Evolutionary conservation across 1,140 invertebrate genomes (phyloP), one percentile per base, ranked within the genome.

Genomic region (Procambarus virginalis): DNA sequence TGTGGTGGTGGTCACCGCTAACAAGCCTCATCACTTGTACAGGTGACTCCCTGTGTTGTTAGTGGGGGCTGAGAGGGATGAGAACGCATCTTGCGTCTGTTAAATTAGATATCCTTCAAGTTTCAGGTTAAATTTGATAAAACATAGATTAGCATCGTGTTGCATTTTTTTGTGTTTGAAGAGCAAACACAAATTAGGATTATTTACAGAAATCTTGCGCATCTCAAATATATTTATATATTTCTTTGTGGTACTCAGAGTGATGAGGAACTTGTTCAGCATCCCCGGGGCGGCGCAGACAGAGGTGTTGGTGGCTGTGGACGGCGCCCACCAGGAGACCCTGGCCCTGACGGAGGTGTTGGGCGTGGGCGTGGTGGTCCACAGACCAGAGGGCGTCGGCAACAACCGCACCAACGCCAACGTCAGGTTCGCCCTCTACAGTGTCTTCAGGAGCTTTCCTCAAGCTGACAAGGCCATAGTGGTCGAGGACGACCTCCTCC

Each of bases 201-300:
- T 34, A 34, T 34, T 34, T 34, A 34, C 34, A 34, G 34, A 34
- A 34, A 34, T 34, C 34, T 34, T 34, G 34, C 34, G 34, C 34
- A 34, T 34, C 0, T 34, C 1, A 34, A 34, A 34, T 34, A 34
- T 34, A 34, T 34, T 34, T 34, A 34, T 34, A 34, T 34, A 34
- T 34, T 0, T 34, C 34, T 34, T 73, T 73, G n/a, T 4, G 4
- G 1, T 49, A 22, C 68, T 17, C n/a, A 91, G 91, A 68, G 17
- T 89, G 3, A 5, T 91, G 2, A 34, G 77, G 45, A 73, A 89
- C 22, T 46, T 91, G 34, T 89, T 89, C 64, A 82, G 55, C 22
- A 82, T 86, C 1, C 73, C 91, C 2, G 91, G 91, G 4, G 84
- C 86, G 14, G 46, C 77, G 60, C 91, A 91, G 46, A 91, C 91